Percentiles rank a stretch among this genome's conserved stretches.
Evolutionary conservation across 2,797 vertebrate genomes (phyloP).

Genomic region (Spheniscus humboldti): DNA sequence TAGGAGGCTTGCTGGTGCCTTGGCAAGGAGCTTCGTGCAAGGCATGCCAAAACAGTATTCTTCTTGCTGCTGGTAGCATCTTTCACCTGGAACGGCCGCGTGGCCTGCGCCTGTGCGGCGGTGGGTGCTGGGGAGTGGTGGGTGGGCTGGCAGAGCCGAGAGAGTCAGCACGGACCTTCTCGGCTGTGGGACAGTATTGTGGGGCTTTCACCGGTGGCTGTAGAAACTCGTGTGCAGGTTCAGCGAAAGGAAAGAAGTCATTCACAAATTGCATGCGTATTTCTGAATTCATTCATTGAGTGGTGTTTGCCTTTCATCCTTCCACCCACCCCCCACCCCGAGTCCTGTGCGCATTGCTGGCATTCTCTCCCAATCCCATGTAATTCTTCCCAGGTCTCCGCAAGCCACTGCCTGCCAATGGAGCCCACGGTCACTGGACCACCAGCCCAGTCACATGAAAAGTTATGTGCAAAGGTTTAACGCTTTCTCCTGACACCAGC

Average conservation of each 20-base stretch:
- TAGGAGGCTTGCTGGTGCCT: background rate
- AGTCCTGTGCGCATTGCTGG: background rate
- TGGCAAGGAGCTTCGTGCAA: rapidly evolving
- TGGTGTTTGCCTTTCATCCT: background rate
- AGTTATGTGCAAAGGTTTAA: slow-evolving; percentile 5
- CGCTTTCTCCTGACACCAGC: background rate
- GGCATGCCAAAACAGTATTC: rapidly evolving
- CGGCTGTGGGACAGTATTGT: rapidly evolving
- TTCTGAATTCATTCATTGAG: background rate
- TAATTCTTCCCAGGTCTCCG: background rate
- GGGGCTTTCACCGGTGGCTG: background rate
- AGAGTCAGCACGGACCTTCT: rapidly evolving
- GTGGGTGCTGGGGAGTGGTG: background rate
- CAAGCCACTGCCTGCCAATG: slow-evolving; percentile 14
- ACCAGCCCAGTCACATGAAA: background rate
- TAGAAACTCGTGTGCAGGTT: background rate
- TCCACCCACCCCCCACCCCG: background rate
- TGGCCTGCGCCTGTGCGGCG: rapidly evolving
- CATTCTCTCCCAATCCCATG: slow-evolving; percentile 24
- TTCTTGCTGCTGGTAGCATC: background rate
- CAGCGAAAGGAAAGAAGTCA: background rate
- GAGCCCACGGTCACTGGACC: background rate
- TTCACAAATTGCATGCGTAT: slow-evolving; percentile 16
- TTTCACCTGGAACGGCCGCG: rapidly evolving
- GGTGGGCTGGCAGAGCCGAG: background rate